These are phyloP conservation scores for Drosophila mayaguana DNA, from an alignment of 2,888 invertebrate genomes.

Conservation along the genomic window DNA sequence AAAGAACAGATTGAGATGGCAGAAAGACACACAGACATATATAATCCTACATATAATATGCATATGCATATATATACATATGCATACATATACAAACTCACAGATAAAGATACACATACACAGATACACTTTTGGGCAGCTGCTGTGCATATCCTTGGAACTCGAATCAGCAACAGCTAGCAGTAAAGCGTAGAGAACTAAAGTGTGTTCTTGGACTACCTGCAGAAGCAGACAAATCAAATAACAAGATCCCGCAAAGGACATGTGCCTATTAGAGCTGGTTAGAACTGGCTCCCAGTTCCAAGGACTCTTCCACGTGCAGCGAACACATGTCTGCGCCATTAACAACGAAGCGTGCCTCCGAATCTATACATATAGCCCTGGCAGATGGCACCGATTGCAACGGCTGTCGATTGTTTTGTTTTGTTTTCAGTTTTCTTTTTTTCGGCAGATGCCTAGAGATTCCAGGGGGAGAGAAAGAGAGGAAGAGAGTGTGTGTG, in stretches of 20 bases:
- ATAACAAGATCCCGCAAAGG: slow-evolving; percentile 27
- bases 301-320: slow-evolving; percentile 46
- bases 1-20: no score
- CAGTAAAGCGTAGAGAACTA: slow-evolving; percentile 5
- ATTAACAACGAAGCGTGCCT: slow-evolving; percentile 54
- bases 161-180: slow-evolving; percentile 9
- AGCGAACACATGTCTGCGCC: slow-evolving; percentile 48
- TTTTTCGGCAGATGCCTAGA: slow-evolving; percentile 17
- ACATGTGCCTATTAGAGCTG: slow-evolving; percentile 41
- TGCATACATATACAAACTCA: background rate
- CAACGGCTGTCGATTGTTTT: slow-evolving; percentile 40
- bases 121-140: background rate
- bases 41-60: no score
- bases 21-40: no score
- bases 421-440: slow-evolving; percentile 21
- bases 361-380: slow-evolving; percentile 14
- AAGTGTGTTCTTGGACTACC: slow-evolving; percentile 33
- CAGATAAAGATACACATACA: background rate
- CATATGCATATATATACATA: background rate
- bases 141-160: slow-evolving; percentile 3
- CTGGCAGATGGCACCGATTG: slow-evolving; percentile 52
- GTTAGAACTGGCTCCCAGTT: slow-evolving; percentile 3
- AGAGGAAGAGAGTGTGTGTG: background rate
- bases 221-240: slow-evolving; percentile 47
- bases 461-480: background rate